These are phyloP conservation scores for Phyllotreta cruciferae DNA, from an alignment of 2,888 invertebrate species.

Conservation along the genomic window DNA sequence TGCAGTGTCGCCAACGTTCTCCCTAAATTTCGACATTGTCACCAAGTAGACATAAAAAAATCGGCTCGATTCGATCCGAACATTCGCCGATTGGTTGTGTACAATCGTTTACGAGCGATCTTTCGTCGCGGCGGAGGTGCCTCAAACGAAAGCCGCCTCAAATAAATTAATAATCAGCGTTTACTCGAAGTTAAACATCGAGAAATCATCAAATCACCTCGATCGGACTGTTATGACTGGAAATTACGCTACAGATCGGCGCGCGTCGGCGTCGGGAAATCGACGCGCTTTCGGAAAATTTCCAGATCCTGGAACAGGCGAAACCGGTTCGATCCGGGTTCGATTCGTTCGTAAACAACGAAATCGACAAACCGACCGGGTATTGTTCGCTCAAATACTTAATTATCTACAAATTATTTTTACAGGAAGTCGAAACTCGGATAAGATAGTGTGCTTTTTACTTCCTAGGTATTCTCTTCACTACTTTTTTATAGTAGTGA, in stretches of 20 bases:
- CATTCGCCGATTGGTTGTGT: not conserved
- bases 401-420: conserved; percentile 17
- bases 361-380: no score
- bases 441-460: conserved; percentile 21
- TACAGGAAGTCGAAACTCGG: conserved; percentile 21
- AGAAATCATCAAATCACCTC: conserved; percentile 8
- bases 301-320: no score
- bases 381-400: not conserved
- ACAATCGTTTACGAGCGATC: not conserved
- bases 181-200: conserved; percentile 9
- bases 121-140: not conserved
- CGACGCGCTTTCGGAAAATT: no score
- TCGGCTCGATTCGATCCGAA: no score
- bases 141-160: not conserved
- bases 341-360: no score
- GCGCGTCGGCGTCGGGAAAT: not conserved
- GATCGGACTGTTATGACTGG: conserved; percentile 30
- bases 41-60: no score
- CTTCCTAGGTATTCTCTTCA: conserved; percentile 24
- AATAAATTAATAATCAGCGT: conserved; percentile 5
- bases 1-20: no score
- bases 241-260: conserved; percentile 31
- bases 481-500: conserved; percentile 16
- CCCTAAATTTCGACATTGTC: no score
- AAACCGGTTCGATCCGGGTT: no score